These are phyloP conservation scores for Phylloscopus collybita DNA, from an alignment of 2,797 vertebrate genomes.

Conservation along the genomic window DNA sequence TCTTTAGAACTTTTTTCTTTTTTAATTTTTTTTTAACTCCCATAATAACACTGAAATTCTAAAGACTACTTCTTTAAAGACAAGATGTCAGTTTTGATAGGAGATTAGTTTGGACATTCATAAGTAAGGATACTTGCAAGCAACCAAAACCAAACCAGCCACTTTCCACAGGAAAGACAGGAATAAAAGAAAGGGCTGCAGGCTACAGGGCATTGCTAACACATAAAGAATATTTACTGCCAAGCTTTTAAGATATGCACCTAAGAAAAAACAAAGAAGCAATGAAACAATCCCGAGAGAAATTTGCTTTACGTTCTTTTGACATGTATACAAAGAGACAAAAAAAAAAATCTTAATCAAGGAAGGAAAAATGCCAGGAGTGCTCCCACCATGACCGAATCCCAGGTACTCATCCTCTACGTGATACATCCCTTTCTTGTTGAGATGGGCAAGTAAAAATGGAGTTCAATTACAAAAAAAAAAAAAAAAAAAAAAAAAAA, in stretches of 20 bases:
- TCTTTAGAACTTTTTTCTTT: not conserved
- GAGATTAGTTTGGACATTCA: not conserved
- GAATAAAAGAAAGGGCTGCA: not conserved
- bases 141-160: not conserved
- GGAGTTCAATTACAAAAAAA: not conserved
- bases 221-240: not conserved
- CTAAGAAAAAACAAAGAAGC: not conserved
- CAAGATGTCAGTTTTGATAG: not conserved
- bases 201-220: not conserved
- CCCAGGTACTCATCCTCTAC: not conserved
- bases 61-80: not conserved
- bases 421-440: not conserved
- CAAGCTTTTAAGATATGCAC: not conserved
- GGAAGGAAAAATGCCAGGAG: not conserved
- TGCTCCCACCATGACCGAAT: not conserved
- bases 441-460: not conserved
- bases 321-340: not conserved
- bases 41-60: not conserved
- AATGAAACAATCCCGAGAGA: not conserved
- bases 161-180: not conserved
- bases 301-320: not conserved
- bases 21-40: not conserved
- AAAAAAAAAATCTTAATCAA: not conserved
- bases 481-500: no score
- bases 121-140: not conserved